Conservation (phyloP, 2,797 vertebrate species). For the Scolopax rusticola region DNA sequence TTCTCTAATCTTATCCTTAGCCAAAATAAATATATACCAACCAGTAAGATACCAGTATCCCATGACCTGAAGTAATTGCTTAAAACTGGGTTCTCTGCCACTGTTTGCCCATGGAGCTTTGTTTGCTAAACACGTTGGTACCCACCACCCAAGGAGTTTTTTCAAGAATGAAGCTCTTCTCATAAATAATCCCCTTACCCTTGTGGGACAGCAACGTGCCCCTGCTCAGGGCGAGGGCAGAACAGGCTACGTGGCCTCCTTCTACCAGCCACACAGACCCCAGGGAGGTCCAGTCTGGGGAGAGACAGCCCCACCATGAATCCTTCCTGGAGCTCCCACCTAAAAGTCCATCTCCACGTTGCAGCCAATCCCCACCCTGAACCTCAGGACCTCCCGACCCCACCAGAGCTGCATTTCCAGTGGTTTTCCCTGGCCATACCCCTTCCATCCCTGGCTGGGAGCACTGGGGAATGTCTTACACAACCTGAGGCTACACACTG, state of each 20-base stretch:
- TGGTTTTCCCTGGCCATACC: neutral
- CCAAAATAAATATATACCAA: conserved; percentile 32
- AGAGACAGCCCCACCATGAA: neutral
- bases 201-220: neutral
- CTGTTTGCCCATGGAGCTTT: neutral
- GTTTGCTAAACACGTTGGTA: neutral
- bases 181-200: accelerated
- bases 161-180: neutral
- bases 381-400: neutral
- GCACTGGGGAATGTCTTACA: accelerated
- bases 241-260: neutral
- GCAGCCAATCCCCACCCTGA: neutral
- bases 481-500: neutral
- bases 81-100: neutral
- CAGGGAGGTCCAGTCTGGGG: neutral
- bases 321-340: neutral
- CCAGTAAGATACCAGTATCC: neutral
- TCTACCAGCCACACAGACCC: neutral
- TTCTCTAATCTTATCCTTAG: conserved; percentile 13
- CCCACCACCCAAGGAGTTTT: neutral
- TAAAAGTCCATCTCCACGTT: accelerated
- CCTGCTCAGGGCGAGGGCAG: no score
- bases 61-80: neutral
- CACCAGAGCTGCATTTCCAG: neutral
- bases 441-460: neutral